Conservation (phyloP, 1,140 invertebrate species). For the Halictus rubicundus region DNA sequence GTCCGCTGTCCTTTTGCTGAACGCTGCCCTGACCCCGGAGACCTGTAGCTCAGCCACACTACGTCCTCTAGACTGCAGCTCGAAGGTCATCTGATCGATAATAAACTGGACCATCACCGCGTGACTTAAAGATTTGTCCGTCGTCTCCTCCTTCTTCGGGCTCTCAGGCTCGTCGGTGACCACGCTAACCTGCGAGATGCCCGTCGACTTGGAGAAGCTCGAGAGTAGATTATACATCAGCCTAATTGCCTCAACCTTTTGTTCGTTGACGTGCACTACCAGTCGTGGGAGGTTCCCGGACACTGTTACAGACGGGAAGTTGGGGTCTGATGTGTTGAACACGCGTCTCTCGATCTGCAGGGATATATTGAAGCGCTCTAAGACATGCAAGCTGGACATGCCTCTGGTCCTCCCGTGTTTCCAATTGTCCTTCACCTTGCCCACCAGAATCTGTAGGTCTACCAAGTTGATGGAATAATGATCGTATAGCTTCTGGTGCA, state of each 20-base stretch:
- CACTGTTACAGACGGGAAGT: slow-evolving; percentile 91
- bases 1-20: slow-evolving; percentile 87
- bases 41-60: slow-evolving; percentile 95
- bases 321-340: slow-evolving; percentile 90
- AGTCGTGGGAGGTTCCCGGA: slow-evolving; percentile 92
- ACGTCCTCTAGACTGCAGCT: slow-evolving; percentile 91
- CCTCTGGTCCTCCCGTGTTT: slow-evolving; percentile 91
- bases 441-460: slow-evolving; percentile 93
- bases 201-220: slow-evolving; percentile 62
- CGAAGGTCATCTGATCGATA: slow-evolving; percentile 93
- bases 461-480: slow-evolving; percentile 91
- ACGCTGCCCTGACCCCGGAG: slow-evolving; percentile 89
- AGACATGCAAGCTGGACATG: slow-evolving; percentile 90
- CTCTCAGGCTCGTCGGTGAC: slow-evolving; percentile 79
- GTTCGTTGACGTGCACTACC: slow-evolving; percentile 94
- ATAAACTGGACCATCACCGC: slow-evolving; percentile 93
- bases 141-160: slow-evolving; percentile 72
- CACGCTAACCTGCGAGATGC: slow-evolving; percentile 28
- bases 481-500: slow-evolving; percentile 90
- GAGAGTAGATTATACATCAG: slow-evolving; percentile 78
- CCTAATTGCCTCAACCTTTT: slow-evolving; percentile 87
- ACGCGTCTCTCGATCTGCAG: slow-evolving; percentile 89
- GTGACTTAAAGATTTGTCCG: slow-evolving; percentile 81
- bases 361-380: slow-evolving; percentile 95
- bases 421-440: slow-evolving; percentile 93